These are phyloP conservation scores for Pollachius pollachius DNA, from an alignment of 2,113 vertebrate genomes.

Conservation along the genomic window DNA sequence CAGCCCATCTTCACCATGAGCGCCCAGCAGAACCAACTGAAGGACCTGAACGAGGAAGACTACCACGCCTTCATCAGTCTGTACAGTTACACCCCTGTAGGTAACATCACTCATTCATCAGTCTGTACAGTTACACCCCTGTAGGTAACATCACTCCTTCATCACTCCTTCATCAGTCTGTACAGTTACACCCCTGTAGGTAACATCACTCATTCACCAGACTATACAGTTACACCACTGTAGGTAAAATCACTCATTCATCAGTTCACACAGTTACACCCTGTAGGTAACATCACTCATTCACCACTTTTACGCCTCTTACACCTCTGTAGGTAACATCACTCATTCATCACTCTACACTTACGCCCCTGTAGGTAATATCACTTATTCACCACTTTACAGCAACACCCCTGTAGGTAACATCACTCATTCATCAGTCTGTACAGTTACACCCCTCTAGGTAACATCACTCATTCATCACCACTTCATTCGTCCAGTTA, in stretches of 20 bases:
- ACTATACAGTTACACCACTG: slow-evolving; percentile 51
- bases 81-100: slow-evolving; percentile 54
- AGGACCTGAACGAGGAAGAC: slow-evolving; percentile 38
- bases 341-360: slow-evolving; percentile 39
- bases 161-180: neutral
- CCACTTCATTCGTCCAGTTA: too few relatives aligned
- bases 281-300: neutral
- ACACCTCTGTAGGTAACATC: neutral
- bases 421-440: neutral
- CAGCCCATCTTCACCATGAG: slow-evolving; percentile 58
- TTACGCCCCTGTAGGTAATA: slow-evolving; percentile 44
- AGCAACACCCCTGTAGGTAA: too few relatives aligned
- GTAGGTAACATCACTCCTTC: slow-evolving; percentile 29
- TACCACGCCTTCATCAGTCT: slow-evolving; percentile 29
- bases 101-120: slow-evolving; percentile 16
- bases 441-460: neutral
- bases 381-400: too few relatives aligned
- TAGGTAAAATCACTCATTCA: slow-evolving; percentile 10
- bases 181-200: slow-evolving; percentile 54
- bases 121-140: slow-evolving; percentile 50
- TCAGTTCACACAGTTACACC: neutral
- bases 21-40: slow-evolving; percentile 49
- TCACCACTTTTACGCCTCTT: neutral
- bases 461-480: neutral
- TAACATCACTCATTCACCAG: neutral